Evolutionary conservation across 1,140 invertebrate genomes (phyloP), one percentile per base, ranked within the genome.

Genomic region (Dermatophagoides farinae): DNA sequence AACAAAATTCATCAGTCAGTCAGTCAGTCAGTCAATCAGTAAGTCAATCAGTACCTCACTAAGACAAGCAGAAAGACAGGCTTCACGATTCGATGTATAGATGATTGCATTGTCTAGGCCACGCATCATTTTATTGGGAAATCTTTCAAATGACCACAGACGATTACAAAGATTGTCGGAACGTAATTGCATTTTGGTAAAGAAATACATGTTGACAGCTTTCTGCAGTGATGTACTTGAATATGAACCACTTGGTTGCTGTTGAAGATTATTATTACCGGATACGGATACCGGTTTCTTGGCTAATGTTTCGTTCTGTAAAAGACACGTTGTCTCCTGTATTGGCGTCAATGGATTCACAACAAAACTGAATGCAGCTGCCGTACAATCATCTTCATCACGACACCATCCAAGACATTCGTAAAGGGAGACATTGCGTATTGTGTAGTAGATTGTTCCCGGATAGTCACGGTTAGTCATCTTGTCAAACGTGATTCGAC

Each of bases 351-450:
- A 71, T 2, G 88, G 88, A 71, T 92, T 92, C 39, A 89, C 76
- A 4, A 90, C 86, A 70, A 90, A 90, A 72, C 85, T 88, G 70
- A 91, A 93, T 11, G 85, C 82, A 1, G 85, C 86, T 1, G 88
- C 86, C 66, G 86, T 85, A 69, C 88, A 93, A 66, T 90, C 86
- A 0, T 82, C 78, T 68, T 92, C 88, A 68, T 91, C 86, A 60
- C 86, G 74, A 70, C 88, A 93, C 87, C 87, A 91, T 38, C 87
- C 87, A 71, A 92, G 87, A 70, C 88, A 93, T 73, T 92, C 88
- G 76, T 88, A 89, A 38, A 93, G 73, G 9, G 87, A 88, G 31
- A 92, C 76, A 72, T 93, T 93, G 67, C 86, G 81, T 43, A 89
- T 86, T 23, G 83, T 91, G 74, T 88, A 91, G 70, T 92, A 92